phyloP scores from a whole-genome alignment of 2,797 vertebrate genomes.

The Telmatherina bonti region DNA sequence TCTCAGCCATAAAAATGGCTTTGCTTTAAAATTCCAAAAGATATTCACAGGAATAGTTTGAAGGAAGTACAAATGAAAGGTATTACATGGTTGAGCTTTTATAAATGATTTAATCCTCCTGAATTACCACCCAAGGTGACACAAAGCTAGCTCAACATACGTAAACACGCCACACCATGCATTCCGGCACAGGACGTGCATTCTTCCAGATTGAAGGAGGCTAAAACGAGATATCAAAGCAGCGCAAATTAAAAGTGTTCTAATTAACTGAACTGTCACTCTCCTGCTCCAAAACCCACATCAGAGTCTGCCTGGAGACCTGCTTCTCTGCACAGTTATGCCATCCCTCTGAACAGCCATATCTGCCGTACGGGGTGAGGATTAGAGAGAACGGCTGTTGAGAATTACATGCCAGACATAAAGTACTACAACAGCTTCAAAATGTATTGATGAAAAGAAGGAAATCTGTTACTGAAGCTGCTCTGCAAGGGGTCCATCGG shows the following conservation, averaged over 20 bases:
- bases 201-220: conserved; percentile 49
- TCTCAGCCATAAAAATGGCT: neutral
- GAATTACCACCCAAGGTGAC: conserved; percentile 57
- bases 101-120: conserved; percentile 27
- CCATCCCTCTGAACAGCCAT: conserved; percentile 27
- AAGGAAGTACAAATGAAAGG: conserved; percentile 1
- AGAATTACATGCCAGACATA: conserved; percentile 52
- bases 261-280: conserved; percentile 81
- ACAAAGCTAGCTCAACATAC: conserved; percentile 22
- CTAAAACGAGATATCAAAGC: conserved; percentile 69
- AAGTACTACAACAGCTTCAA: conserved; percentile 27
- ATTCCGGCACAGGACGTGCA: conserved; percentile 9
- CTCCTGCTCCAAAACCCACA: conserved; percentile 57
- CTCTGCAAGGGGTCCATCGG: conserved; percentile 25
- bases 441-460: conserved; percentile 23
- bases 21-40: conserved; percentile 10
- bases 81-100: conserved; percentile 9
- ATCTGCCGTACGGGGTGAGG: conserved; percentile 30
- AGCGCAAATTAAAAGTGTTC: conserved; percentile 73
- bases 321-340: conserved; percentile 44
- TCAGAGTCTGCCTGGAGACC: conserved; percentile 53
- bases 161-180: conserved; percentile 23
- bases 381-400: conserved; percentile 47
- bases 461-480: conserved; percentile 35
- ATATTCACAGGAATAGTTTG: neutral